phyloP scores from a whole-genome alignment of 1,140 invertebrate species.

The Probaryconus sp. region DNA sequence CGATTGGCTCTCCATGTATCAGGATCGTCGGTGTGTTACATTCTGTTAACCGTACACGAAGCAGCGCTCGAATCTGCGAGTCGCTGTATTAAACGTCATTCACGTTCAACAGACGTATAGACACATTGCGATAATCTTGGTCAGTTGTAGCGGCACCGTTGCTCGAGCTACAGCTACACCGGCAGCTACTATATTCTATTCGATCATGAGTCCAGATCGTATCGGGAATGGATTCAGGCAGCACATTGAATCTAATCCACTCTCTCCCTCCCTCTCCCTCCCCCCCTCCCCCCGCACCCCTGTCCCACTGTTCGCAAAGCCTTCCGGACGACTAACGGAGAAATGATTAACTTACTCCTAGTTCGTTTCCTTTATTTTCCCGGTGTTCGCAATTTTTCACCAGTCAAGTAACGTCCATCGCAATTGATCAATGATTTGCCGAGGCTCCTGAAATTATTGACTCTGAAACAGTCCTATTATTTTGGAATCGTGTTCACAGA shows the following conservation, averaged over 20 bases:
- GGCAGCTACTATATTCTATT: constrained; percentile 51
- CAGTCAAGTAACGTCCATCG: constrained; percentile 19
- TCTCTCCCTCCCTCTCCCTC: too few species aligned
- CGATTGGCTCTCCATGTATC: constrained; percentile 45
- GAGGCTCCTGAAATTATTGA: constrained; percentile 18
- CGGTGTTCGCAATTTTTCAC: constrained; percentile 50
- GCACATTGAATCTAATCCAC: constrained; percentile 58
- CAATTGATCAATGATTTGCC: constrained; percentile 44
- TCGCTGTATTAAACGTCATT: constrained; percentile 57
- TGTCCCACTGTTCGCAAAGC: constrained; percentile 52
- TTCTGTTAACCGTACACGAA: constrained; percentile 42
- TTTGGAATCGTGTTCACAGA: too few species aligned
- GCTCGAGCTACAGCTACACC: constrained; percentile 34
- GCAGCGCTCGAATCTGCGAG: constrained; percentile 31
- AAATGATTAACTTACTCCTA: constrained; percentile 56
- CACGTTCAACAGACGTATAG: constrained; percentile 56
- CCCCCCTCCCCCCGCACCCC: too few species aligned
- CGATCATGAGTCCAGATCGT: constrained; percentile 57
- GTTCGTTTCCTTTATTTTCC: constrained; percentile 20
- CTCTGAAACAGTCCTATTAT: too few species aligned
- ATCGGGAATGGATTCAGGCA: constrained; percentile 46
- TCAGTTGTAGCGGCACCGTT: constrained; percentile 44
- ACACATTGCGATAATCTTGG: constrained; percentile 59
- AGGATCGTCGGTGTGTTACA: constrained; percentile 50
- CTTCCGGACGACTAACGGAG: constrained; percentile 50